Percentiles rank a stretch among this genome's conserved stretches.
Conservation (phyloP, 2,797 vertebrate species). For the Phoebastria nigripes region DNA sequence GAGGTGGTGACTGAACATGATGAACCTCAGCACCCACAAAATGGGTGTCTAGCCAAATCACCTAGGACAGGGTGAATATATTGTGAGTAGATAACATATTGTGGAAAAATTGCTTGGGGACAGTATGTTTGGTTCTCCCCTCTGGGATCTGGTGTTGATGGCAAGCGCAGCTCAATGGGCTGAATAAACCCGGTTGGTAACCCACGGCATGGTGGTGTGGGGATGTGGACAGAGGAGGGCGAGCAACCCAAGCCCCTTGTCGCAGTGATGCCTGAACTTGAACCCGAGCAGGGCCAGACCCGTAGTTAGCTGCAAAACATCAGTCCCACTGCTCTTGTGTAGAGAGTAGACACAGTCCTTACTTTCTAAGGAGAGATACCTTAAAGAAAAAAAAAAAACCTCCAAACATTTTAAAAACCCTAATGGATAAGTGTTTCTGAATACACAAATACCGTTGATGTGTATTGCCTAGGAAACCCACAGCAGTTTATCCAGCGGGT, state of each 20-base stretch:
- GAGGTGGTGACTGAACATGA: not conserved
- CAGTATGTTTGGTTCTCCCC: not conserved
- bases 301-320: not conserved
- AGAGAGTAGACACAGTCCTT: not conserved
- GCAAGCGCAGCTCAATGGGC: not conserved
- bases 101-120: not conserved
- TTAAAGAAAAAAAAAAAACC: not conserved
- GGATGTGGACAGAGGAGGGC: accelerated
- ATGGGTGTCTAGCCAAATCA: not conserved
- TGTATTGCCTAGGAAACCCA: not conserved
- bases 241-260: not conserved
- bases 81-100: not conserved
- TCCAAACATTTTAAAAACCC: not conserved
- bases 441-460: accelerated
- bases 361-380: not conserved
- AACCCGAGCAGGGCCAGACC: not conserved
- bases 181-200: not conserved
- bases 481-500: not conserved
- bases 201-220: not conserved
- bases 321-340: accelerated
- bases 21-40: not conserved
- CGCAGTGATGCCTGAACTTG: too few species aligned
- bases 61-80: not conserved
- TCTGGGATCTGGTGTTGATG: not conserved
- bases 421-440: not conserved